Conservation (phyloP, 30 jellyfish, hydroid and myxozoan species). For the Turritopsis rubra region DNA sequence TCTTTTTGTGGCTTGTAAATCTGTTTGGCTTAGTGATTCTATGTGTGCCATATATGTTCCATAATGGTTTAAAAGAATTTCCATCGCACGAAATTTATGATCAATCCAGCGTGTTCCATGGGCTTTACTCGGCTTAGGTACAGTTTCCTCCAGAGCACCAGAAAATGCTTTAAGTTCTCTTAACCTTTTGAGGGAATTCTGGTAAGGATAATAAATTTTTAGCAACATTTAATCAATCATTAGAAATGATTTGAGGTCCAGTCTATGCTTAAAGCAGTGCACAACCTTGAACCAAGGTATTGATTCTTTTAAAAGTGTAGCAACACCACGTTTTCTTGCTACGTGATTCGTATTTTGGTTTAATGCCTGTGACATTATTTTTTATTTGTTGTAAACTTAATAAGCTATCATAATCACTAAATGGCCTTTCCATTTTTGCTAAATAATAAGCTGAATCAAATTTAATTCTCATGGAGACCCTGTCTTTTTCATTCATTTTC, state of each 20-base stretch:
- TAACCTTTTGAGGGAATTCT: background rate
- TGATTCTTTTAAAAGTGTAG: background rate
- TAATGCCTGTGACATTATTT: background rate
- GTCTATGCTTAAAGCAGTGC: background rate
- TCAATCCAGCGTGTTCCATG: background rate
- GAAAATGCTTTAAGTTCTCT: background rate
- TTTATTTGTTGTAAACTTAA: too few species aligned
- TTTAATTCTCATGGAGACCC: background rate
- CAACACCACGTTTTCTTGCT: background rate
- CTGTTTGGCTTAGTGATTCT: background rate
- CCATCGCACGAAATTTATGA: background rate
- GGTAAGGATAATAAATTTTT: background rate
- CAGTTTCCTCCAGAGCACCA: background rate
- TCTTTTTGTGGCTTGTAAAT: background rate
- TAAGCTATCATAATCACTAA: background rate
- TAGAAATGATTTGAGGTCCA: background rate
- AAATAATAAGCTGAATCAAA: background rate
- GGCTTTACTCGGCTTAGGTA: background rate
- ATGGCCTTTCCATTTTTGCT: background rate
- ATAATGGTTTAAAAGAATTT: background rate
- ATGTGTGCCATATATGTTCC: background rate
- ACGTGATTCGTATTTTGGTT: background rate
- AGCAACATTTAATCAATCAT: background rate
- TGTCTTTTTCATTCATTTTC: background rate
- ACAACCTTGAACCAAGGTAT: background rate